Conservation (phyloP, 2,888 invertebrate species). For the Belgica antarctica region DNA sequence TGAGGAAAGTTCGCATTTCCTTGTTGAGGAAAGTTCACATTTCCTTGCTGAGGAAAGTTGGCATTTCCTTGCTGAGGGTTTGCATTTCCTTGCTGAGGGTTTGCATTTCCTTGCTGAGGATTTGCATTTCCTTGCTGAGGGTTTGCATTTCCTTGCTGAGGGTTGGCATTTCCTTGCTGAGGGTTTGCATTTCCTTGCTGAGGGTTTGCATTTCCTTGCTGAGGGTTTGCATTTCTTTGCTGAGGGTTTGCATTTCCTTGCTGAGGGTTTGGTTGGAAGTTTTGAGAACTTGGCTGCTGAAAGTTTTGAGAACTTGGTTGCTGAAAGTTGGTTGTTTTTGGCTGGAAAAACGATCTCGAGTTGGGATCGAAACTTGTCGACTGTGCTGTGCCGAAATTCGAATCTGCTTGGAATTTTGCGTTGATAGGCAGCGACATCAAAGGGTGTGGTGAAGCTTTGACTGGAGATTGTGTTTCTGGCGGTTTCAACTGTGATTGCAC, state of each 20-base stretch:
- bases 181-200: background rate
- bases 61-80: too few relatives aligned
- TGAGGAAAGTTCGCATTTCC: background rate
- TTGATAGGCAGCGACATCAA: too few relatives aligned
- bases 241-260: background rate
- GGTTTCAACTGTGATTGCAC: slow-evolving; percentile 12
- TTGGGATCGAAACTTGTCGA: too few relatives aligned
- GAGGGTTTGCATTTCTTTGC: background rate
- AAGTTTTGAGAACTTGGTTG: background rate
- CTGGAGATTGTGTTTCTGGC: background rate
- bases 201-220: background rate
- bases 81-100: too few relatives aligned
- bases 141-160: background rate
- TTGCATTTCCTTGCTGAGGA: too few relatives aligned
- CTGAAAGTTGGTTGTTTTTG: background rate
- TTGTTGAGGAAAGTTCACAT: too few relatives aligned
- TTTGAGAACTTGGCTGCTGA: background rate
- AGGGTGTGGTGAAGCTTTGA: too few relatives aligned
- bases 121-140: too few relatives aligned
- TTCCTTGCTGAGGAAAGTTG: too few relatives aligned
- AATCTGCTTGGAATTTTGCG: too few relatives aligned
- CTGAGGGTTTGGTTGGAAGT: too few relatives aligned
- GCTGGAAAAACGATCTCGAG: background rate
- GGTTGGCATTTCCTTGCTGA: background rate
- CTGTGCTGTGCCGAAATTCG: too few relatives aligned